Evolutionary conservation across 37 sponge, comb jelly and placozoan genomes (phyloP).

Genomic region (Lycopodina hypogea): DNA sequence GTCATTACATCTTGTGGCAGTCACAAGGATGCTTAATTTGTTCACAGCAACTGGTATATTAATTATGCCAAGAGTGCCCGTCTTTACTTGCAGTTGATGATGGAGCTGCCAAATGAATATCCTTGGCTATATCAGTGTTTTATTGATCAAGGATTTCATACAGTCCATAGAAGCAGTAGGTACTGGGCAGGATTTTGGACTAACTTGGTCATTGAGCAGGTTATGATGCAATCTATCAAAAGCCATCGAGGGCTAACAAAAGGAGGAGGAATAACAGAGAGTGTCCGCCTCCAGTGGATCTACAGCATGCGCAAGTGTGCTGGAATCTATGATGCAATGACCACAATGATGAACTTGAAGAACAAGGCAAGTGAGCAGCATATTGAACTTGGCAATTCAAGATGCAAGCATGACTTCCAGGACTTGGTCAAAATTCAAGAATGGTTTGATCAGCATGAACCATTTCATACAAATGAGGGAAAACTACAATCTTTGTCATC

Average conservation of each 20-base stretch:
- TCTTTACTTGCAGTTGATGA: slow-evolving; percentile 40
- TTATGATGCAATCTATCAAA: slow-evolving; percentile 46
- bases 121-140: slow-evolving; percentile 30
- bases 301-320: slow-evolving; percentile 41
- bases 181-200: slow-evolving; percentile 45
- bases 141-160: slow-evolving; percentile 40
- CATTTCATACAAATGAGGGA: slow-evolving; percentile 17
- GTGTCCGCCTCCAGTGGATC: slow-evolving; percentile 26
- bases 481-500: slow-evolving; percentile 13
- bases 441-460: slow-evolving; percentile 42
- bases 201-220: slow-evolving; percentile 30
- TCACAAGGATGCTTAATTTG: slow-evolving; percentile 26
- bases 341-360: slow-evolving; percentile 19
- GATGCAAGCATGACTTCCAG: slow-evolving; percentile 28
- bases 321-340: slow-evolving; percentile 34
- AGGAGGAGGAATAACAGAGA: slow-evolving; percentile 33
- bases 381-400: slow-evolving; percentile 21
- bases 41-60: slow-evolving; percentile 41
- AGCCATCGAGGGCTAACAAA: slow-evolving; percentile 35
- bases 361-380: slow-evolving; percentile 25
- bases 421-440: slow-evolving; percentile 39
- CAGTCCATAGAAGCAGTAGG: slow-evolving; percentile 23
- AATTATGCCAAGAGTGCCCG: slow-evolving; percentile 31
- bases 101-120: slow-evolving; percentile 16
- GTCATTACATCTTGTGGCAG: slow-evolving; percentile 21